Base-by-base conservation (phyloP, 2,797 vertebrate genomes). In the Neosilurus mollespiculum region DNA sequence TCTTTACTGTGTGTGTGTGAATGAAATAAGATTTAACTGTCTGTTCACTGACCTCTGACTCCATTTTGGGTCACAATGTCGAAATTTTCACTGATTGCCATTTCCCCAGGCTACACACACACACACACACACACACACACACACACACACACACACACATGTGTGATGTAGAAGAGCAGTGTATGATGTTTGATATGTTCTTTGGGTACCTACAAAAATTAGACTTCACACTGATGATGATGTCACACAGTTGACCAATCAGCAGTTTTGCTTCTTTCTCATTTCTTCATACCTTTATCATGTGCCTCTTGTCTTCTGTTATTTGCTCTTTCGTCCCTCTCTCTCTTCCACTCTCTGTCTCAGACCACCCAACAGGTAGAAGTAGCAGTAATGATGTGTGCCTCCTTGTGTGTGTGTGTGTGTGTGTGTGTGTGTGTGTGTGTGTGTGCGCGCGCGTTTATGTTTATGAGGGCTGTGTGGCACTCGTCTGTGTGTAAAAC, bases 31-130 rank as follows among this genome's bases (percentile, higher is more conserved):
- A 58, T 58, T 58, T 58, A 58, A 7, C 56, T 20, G 16, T 18
- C 15, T 58, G 56, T 58, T 78, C 34, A 1, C 22, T 78, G 56
- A 56, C 16, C 59, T 67, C 8, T 6, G 67, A n/a, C 11, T 84
- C 81, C 83, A 77, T 67, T 7, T 59, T 53, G 81, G 87, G 85
- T 78, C 72, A 64, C 0, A 51, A 66, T 83, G 81, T 70, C 53
- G 81, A 58, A 37, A 65, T 78, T 30, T 70, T 54, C 9, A 37
- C 18, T 78, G 37, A 78, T 85, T 78, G 81, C 78, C 15, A 53
- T 73, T 14, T 76, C 80, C 51, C 82, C 37, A 49, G 70, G 77
- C 54, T 56, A 84, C 85, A 83, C 81, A 81, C 75, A 85, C 20
- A 78, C 58, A 78, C 75, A 78, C 75, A 61, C 30, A 59, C 54